These are phyloP conservation scores for Poeciliopsis occidentalis DNA, from an alignment of 2,113 vertebrate species.

Conservation along the genomic window DNA sequence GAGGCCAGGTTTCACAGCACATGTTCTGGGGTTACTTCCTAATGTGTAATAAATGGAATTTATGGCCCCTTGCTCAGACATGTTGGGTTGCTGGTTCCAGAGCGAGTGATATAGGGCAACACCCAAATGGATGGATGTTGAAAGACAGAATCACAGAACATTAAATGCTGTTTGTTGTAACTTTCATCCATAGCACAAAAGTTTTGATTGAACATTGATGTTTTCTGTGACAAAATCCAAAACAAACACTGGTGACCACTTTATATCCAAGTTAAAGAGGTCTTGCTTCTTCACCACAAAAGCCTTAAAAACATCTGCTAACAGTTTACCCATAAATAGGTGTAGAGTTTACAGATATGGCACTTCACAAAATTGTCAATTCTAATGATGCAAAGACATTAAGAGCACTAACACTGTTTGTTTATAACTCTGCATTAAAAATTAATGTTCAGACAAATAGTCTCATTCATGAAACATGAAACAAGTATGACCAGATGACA, in stretches of 20 bases:
- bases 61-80: slow-evolving; percentile 50
- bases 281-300: too few species aligned
- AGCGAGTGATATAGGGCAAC: slow-evolving; percentile 47
- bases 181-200: background rate
- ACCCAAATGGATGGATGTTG: slow-evolving; percentile 55
- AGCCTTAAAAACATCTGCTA: background rate
- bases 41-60: slow-evolving; percentile 70
- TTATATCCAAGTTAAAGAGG: background rate
- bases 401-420: slow-evolving; percentile 14
- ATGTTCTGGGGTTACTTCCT: slow-evolving; percentile 62
- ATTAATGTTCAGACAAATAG: slow-evolving; percentile 38
- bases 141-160: slow-evolving; percentile 4
- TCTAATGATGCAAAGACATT: background rate
- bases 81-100: slow-evolving; percentile 49
- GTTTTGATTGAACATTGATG: slow-evolving; percentile 9
- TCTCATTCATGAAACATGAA: slow-evolving; percentile 14
- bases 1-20: slow-evolving; percentile 66
- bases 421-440: slow-evolving; percentile 57
- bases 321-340: background rate
- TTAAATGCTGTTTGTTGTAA: slow-evolving; percentile 16
- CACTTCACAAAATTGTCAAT: background rate
- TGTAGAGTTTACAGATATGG: background rate
- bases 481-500: slow-evolving; percentile 16
- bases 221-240: background rate
- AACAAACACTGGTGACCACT: background rate